phyloP scores from a whole-genome alignment of 1,140 invertebrate genomes.

The Ylistrum balloti region DNA sequence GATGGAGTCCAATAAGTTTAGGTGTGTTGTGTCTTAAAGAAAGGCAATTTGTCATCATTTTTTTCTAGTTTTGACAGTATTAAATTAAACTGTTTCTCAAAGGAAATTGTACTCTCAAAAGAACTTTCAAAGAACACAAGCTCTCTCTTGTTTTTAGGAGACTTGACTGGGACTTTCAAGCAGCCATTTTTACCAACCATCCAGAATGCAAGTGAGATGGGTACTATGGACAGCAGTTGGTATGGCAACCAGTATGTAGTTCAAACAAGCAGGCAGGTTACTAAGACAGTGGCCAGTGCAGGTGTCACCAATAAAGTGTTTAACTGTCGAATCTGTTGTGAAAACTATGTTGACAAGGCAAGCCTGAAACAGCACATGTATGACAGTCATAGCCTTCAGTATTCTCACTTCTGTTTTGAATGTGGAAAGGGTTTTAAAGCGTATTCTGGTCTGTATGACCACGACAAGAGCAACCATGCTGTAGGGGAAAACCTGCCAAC shows the following conservation, averaged over 20 bases:
- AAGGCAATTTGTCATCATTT: too few relatives aligned
- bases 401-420: slow-evolving; percentile 4
- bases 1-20: too few relatives aligned
- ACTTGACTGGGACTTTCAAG: slow-evolving; percentile 26
- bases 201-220: neutral
- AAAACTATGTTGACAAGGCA: neutral
- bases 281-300: neutral
- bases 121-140: neutral
- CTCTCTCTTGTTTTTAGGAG: slow-evolving; percentile 10
- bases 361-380: neutral
- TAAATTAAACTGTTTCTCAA: neutral
- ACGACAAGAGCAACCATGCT: slow-evolving; percentile 1
- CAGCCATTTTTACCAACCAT: neutral
- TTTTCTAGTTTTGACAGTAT: too few relatives aligned
- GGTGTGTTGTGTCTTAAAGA: too few relatives aligned
- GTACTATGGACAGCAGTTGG: neutral
- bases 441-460: neutral
- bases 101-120: neutral
- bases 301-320: neutral
- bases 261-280: too few relatives aligned
- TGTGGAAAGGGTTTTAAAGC: slow-evolving; percentile 22
- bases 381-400: neutral
- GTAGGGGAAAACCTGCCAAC: slow-evolving; percentile 17
- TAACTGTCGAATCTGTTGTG: neutral
- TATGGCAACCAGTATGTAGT: neutral